Conservation (phyloP, 2,113 vertebrate genomes). For the Pygoscelis antarcticus region DNA sequence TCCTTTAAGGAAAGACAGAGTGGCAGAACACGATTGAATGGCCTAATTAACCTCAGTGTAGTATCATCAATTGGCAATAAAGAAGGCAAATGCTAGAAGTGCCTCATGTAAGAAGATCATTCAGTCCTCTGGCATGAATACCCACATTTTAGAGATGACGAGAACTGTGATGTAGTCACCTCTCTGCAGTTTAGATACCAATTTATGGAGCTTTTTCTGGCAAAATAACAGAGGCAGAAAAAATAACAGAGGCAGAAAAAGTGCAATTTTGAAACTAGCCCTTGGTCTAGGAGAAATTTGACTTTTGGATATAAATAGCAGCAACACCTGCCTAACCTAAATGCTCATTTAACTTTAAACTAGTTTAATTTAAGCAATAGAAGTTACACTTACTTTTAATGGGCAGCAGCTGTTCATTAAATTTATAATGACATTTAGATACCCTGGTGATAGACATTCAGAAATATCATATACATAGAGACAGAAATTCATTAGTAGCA, state of each 20-base stretch:
- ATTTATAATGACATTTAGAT: slow-evolving; percentile 64
- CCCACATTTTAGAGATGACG: neutral
- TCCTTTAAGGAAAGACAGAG: slow-evolving; percentile 9
- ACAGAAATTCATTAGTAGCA: slow-evolving; percentile 53
- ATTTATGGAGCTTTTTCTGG: neutral
- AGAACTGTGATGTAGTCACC: neutral
- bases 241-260: slow-evolving; percentile 3
- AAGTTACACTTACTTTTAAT: slow-evolving; percentile 64
- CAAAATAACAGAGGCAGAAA: neutral
- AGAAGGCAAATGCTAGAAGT: neutral
- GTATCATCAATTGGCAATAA: neutral
- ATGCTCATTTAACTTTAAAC: slow-evolving; percentile 67
- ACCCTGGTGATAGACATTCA: slow-evolving; percentile 53
- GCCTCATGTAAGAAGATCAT: neutral
- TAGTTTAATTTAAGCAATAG: slow-evolving; percentile 70
- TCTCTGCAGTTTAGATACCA: neutral
- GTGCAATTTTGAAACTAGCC: slow-evolving; percentile 19
- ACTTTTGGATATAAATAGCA: slow-evolving; percentile 63
- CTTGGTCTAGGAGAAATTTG: slow-evolving; percentile 20
- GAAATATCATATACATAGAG: slow-evolving; percentile 57
- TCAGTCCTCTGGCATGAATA: neutral
- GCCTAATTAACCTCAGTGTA: slow-evolving; percentile 8
- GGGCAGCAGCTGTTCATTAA: slow-evolving; percentile 66
- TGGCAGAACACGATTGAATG: neutral
- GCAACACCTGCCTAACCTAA: slow-evolving; percentile 53